Conservation (phyloP, 2,797 vertebrate species). For the Onychomys leucogaster region DNA sequence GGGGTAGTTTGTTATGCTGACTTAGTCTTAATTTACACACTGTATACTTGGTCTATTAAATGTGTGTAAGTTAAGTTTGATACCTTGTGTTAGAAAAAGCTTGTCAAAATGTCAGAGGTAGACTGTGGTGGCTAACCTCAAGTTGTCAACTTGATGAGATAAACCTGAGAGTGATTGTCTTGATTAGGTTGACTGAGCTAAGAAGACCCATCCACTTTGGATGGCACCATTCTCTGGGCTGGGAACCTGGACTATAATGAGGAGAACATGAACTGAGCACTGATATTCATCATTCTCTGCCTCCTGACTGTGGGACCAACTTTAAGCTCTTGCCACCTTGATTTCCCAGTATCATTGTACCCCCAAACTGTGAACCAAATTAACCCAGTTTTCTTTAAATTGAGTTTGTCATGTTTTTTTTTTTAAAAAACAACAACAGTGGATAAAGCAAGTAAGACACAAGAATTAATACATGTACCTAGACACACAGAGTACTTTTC, state of each 20-base stretch:
- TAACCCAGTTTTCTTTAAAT: neutral
- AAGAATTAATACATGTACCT: neutral
- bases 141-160: neutral
- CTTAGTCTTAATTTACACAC: constrained; percentile 52
- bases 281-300: too few species aligned
- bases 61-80: neutral
- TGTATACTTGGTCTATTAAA: neutral
- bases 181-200: neutral
- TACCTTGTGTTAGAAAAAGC: neutral
- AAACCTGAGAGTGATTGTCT: too few species aligned
- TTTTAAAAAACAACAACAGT: neutral
- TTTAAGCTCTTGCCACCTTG: neutral
- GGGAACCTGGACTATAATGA: neutral
- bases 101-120: neutral
- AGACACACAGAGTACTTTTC: neutral
- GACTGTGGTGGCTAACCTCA: neutral
- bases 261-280: neutral
- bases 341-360: neutral
- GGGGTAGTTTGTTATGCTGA: neutral
- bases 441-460: neutral
- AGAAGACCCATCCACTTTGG: neutral
- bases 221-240: neutral
- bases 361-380: neutral
- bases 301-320: neutral
- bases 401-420: neutral